Base-by-base conservation (phyloP, 2,888 invertebrate genomes). In the Isotomurus palustris region DNA sequence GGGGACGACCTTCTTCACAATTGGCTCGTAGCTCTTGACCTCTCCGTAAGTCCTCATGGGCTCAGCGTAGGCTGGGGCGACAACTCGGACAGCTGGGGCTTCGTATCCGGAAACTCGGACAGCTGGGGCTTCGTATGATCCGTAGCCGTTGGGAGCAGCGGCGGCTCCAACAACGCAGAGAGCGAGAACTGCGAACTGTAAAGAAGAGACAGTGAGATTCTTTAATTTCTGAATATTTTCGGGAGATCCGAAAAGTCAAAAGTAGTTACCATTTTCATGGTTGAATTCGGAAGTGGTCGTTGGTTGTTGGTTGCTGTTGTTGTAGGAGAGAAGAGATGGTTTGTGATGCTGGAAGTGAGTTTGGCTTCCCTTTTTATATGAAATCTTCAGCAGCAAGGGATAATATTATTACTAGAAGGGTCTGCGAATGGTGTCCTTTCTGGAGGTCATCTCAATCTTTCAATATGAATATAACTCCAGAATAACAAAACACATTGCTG, bases 1-100 rank as follows among this genome's bases (percentile, higher is more conserved):
- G 6, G 58, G 58, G 44, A 58, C 50, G 32, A 14, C n/a, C n/a
- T n/a, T n/a, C 14, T 38, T 27, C 32, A 53, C 25, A 5, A 29
- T 22, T 19, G 29, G 24, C 22, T 43, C 28, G 25, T 14, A 5
- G n/a, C 32, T 32, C 14, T 32, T 32, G 32, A 32, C 32, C 32
- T 32, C 32, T n/a, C n/a, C n/a, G n/a, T n/a, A n/a, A n/a, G n/a
- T n/a, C n/a, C n/a, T n/a, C 8, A n/a, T n/a, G n/a, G n/a, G n/a
- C n/a, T n/a, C n/a, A n/a, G 22, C 22, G 14, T 43, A 43, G 24
- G 43, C 6, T 3, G 19, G 43, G 8, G 14, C 14, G 43, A 17
- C 12, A 4, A 24, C 4, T 24, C 24, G 21, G 12, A 43, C 43
- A 24, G 14, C 14, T 5, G 21, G 22, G 24, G 24, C 17, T 43